These are phyloP conservation scores for Sinotaia quadrata DNA, from an alignment of 2,888 invertebrate species.

Conservation along the genomic window DNA sequence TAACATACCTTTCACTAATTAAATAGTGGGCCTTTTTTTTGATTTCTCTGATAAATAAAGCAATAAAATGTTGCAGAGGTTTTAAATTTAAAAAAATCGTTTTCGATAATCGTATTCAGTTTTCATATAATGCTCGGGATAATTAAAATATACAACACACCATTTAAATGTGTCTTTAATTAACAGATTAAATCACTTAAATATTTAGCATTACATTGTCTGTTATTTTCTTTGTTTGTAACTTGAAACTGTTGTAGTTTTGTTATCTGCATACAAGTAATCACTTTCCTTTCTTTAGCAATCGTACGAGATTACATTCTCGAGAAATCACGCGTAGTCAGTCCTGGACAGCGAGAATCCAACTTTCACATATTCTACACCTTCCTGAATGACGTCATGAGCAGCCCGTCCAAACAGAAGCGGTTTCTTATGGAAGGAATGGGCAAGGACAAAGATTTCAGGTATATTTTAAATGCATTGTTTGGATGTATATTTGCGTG, in stretches of 20 bases:
- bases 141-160: background rate
- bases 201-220: too few species aligned
- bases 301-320: slow-evolving; percentile 67
- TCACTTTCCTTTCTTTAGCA: slow-evolving; percentile 42
- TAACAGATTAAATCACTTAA: background rate
- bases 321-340: slow-evolving; percentile 68
- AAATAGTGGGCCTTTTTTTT: too few species aligned
- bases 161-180: background rate
- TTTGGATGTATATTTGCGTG: slow-evolving; percentile 2
- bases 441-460: slow-evolving; percentile 22
- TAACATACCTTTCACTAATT: too few species aligned
- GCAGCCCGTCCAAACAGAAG: background rate
- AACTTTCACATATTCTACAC: slow-evolving; percentile 70
- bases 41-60: too few species aligned
- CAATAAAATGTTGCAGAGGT: too few species aligned
- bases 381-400: slow-evolving; percentile 56
- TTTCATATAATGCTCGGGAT: too few species aligned
- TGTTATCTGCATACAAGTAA: background rate
- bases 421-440: slow-evolving; percentile 24
- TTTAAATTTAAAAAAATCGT: too few species aligned
- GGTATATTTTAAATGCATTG: too few species aligned
- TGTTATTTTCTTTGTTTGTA: too few species aligned
- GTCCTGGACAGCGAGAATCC: slow-evolving; percentile 56
- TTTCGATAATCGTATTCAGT: too few species aligned
- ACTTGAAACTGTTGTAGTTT: too few species aligned